A percentile compares a stretch with the other conserved stretches of the same genome.
Conservation (phyloP, 2,113 vertebrate genomes). For the Alouatta palliata region DNA sequence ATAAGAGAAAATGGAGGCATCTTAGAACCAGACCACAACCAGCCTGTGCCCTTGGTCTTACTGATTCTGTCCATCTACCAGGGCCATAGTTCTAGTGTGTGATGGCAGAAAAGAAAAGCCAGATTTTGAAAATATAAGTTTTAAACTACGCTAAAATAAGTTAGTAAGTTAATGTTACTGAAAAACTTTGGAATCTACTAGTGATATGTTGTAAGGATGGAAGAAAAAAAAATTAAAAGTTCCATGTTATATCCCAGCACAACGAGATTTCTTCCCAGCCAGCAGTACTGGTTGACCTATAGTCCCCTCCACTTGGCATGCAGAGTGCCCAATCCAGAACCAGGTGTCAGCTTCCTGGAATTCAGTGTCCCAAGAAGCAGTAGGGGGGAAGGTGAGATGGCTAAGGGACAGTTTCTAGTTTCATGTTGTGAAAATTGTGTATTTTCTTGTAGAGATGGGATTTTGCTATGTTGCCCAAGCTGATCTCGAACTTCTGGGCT, state of each 20-base stretch:
- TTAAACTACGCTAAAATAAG: not conserved
- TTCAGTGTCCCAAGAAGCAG: not conserved
- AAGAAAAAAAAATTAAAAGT: not conserved
- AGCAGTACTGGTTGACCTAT: not conserved
- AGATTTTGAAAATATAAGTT: not conserved
- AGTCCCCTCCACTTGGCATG: not conserved
- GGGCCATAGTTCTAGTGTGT: not conserved
- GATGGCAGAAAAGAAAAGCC: not conserved
- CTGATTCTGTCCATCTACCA: not conserved
- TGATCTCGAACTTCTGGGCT: no score
- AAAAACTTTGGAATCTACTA: not conserved
- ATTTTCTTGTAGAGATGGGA: no score
- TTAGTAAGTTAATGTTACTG: not conserved
- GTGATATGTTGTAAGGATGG: not conserved
- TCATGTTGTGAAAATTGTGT: not conserved
- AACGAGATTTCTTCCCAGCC: not conserved
- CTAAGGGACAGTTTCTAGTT: not conserved
- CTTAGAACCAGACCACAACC: not conserved
- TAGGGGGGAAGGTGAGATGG: not conserved
- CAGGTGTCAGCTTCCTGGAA: not conserved
- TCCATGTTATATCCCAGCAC: not conserved
- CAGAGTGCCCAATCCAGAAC: not conserved
- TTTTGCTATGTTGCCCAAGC: no score
- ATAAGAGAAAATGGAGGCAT: not conserved
- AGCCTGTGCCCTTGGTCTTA: not conserved